A percentile compares a stretch with the other conserved stretches of the same genome.
Evolutionary conservation across 2,888 invertebrate genomes (phyloP).

Genomic region (Tipula vernalis): DNA sequence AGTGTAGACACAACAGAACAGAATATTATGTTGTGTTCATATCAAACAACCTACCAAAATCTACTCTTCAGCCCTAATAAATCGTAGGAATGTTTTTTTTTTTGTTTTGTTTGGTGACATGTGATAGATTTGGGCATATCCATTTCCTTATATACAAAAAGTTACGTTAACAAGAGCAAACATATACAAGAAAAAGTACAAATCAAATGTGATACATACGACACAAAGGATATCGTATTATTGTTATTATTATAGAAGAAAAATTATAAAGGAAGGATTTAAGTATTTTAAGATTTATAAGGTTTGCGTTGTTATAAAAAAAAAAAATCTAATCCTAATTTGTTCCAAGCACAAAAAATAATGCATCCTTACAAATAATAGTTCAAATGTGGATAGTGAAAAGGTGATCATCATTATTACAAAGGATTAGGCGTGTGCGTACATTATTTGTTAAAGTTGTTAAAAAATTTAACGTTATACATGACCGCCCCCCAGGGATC

Average conservation of each 20-base stretch:
- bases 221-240: not conserved
- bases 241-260: not conserved
- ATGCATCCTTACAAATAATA: not conserved
- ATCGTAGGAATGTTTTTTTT: not conserved
- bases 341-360: not conserved
- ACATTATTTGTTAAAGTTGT: not conserved
- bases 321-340: not conserved
- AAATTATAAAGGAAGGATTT: not conserved
- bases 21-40: not conserved
- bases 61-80: not conserved
- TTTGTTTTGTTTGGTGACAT: not conserved
- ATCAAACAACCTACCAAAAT: not conserved
- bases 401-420: not conserved
- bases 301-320: not conserved
- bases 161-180: not conserved
- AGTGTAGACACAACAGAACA: not conserved
- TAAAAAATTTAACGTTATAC: not conserved
- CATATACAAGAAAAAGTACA: not conserved
- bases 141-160: not conserved
- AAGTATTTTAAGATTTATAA: not conserved
- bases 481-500: not conserved
- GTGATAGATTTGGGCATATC: not conserved
- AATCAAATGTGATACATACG: not conserved
- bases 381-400: not conserved
- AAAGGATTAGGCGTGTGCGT: not conserved